Evolutionary conservation across 1,140 invertebrate genomes (phyloP), one percentile per base, ranked within the genome.

Genomic region (Saccostrea cuccullata): DNA sequence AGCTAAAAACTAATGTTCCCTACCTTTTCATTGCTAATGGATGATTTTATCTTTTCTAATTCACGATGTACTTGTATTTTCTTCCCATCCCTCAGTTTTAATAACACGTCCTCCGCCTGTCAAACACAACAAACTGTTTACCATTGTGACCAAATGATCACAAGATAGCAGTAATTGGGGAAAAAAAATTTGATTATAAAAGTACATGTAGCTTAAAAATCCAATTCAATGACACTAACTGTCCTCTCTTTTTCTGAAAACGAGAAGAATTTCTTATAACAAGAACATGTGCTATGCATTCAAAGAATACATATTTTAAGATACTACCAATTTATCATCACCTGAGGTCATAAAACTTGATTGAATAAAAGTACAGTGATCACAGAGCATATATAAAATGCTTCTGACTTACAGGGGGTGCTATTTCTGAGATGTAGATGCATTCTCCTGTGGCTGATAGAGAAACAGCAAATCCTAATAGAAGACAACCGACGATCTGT

Each of bases 341-440:
- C 47, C 47, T 8, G 47, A 47, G 9, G 47, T 6, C 9, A 47
- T 47, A 47, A 47, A 6, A 47, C 47, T 47, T 47, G 47, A 47
- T 13, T 26, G 30, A 30, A 26, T 77, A 8, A 30, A 5, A 82
- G 4, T 17, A 82, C 30, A 36, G 30, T 36, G 30, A 30, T 36
- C 17, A 82, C 23, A 82, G 26, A 12, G 23, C 15, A 82, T 17
- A 15, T 2, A 36, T 36, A 36, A 36, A 17, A 30, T 23, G 13
- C 5, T 20, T 13, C 36, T 58, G 86, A 92, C 94, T 91, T 91
- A 94, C 93, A 58, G 94, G 91, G 30, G 95, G 95, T 0, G 96
- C 95, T 82, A 96, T 95, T 91, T 96, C 96, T 13, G 96, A 95
- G 91, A 96, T 96, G 84, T 96, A 96, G 82, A 96, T 94, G 90